phyloP scores from a whole-genome alignment of 1,140 invertebrate species.

The Thaumetopoea pityocampa region DNA sequence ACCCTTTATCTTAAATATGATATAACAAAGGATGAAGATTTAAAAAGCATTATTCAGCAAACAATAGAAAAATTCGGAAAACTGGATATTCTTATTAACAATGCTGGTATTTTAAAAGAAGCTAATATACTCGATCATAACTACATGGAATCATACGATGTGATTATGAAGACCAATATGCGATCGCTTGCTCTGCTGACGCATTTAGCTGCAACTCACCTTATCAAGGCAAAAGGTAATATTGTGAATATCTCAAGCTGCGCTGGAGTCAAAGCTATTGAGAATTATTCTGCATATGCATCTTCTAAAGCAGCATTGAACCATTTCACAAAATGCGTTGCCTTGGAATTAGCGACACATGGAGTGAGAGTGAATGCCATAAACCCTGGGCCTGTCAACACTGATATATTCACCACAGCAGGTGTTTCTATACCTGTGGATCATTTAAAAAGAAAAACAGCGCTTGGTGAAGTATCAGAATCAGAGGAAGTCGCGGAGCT shows the following conservation, averaged over 20 bases:
- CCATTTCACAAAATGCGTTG: conserved; percentile 81
- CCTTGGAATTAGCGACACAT: conserved; percentile 79
- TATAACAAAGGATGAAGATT: conserved; percentile 1
- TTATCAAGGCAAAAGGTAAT: conserved; percentile 4
- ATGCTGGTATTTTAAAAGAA: conserved; percentile 3
- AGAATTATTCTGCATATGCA: too few relatives aligned
- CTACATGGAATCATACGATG: conserved; percentile 3
- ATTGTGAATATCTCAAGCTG: conserved; percentile 9
- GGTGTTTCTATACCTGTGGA: not conserved
- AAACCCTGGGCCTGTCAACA: conserved; percentile 80
- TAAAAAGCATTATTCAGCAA: not conserved
- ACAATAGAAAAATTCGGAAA: conserved; percentile 2
- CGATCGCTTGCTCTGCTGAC: not conserved
- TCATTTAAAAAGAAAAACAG: not conserved
- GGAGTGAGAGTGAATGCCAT: conserved; percentile 84
- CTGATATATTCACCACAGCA: conserved; percentile 77
- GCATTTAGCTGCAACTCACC: not conserved
- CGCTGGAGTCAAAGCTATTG: too few relatives aligned
- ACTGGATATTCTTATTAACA: conserved; percentile 11
- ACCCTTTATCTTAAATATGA: conserved; percentile 6
- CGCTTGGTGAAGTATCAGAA: not conserved
- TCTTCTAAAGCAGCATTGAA: conserved; percentile 86
- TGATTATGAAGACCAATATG: conserved; percentile 8
- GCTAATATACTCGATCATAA: not conserved
- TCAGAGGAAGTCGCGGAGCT: conserved; percentile 81